Evolutionary conservation across 2,888 invertebrate species (phyloP), one percentile per base, ranked within the genome.

Genomic region (Tromatobia lineatoria): DNA sequence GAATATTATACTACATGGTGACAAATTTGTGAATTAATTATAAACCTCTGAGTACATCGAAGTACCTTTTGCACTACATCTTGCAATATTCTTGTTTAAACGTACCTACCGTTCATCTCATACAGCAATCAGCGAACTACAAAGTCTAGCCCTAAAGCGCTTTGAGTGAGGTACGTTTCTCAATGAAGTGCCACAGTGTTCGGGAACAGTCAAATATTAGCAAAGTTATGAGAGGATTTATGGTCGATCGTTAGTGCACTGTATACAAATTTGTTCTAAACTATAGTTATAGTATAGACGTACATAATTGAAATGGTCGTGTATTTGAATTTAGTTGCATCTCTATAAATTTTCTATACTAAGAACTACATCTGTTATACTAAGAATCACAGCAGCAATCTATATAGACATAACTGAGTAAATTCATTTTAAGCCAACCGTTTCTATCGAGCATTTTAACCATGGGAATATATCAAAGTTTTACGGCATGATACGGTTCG

Each of bases 51-150:
- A 70, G 70, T 70, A 38, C 13, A 20, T 54, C 13, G 38, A 54
- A 38, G 54, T 70, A 54, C 54, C 50, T 38, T 20, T 38, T 38
- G 2, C 13, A 38, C 38, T 70, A 54, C 38, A 29, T 38, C 13
- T 38, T 23, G 1, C 13, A 20, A 38, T 7, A 8, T 38, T 6
- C 3, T 29, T 29, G 15, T 6, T 0, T 10, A 1, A 10, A n/a
- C 23, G 29, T 13, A 20, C 15, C 29, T 20, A 20, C 18, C 8
- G 15, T 20, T 13, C 8, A 34, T 13, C 8, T 34, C 20, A 18
- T 38, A 20, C 20, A 54, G 34, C 70, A 23, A 54, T 70, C 52
- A 70, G 8, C 11, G 54, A 70, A 70, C 23, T 70, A 54, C 38
- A 52, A 54, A 25, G 70, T 38, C 15, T 23, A 1, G 15, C 13